phyloP scores from a whole-genome alignment of 2,888 invertebrate species.

The Epiblema foenella region DNA sequence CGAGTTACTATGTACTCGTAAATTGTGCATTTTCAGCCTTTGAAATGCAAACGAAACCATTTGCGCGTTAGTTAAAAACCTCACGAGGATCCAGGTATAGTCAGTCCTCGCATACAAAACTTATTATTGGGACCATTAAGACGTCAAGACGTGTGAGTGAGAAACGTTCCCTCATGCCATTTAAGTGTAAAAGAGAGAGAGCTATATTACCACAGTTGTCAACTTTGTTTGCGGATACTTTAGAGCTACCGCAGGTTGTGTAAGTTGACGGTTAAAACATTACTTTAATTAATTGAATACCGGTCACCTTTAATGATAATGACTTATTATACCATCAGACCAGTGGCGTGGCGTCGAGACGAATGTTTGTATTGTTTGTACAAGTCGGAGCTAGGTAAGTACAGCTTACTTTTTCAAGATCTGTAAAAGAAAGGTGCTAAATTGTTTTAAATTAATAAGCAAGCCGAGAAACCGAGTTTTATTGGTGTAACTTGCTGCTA shows the following conservation, averaged over 20 bases:
- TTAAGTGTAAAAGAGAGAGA: neutral
- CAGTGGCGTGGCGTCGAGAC: too few relatives aligned
- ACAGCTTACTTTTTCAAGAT: too few relatives aligned
- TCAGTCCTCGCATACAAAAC: neutral
- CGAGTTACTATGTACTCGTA: conserved; percentile 22
- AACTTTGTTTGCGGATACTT: neutral
- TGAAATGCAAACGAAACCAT: conserved; percentile 1
- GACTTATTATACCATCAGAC: too few relatives aligned
- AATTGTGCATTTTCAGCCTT: conserved; percentile 30
- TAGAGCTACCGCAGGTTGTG: neutral
- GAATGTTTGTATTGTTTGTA: too few relatives aligned
- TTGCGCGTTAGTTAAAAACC: neutral
- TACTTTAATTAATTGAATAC: too few relatives aligned
- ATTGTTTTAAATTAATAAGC: too few relatives aligned
- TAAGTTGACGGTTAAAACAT: too few relatives aligned
- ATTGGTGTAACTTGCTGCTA: too few relatives aligned
- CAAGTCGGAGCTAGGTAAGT: too few relatives aligned
- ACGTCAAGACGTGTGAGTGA: neutral
- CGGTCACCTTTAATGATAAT: too few relatives aligned
- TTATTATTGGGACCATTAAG: neutral
- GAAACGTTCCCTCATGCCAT: neutral
- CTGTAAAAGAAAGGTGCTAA: too few relatives aligned
- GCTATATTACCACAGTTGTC: neutral
- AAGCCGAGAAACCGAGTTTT: too few relatives aligned
- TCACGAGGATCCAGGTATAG: neutral